These are phyloP conservation scores for Poecilus cupreus DNA, from an alignment of 2,888 invertebrate species.

Conservation along the genomic window DNA sequence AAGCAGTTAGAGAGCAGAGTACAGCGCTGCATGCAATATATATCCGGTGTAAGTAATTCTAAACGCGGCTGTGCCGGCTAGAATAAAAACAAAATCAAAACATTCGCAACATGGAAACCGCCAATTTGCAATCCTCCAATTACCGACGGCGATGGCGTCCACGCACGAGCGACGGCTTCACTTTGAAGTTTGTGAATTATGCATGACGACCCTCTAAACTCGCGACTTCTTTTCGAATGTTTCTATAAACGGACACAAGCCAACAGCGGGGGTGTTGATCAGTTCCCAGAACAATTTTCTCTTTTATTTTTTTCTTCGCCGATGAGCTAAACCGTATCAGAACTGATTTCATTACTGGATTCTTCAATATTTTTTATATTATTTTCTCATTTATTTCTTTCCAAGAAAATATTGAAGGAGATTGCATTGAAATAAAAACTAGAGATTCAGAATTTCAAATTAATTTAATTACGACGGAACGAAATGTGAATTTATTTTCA, in stretches of 20 bases:
- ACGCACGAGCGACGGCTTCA: background rate
- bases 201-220: constrained; percentile 39
- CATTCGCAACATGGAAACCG: constrained; percentile 37
- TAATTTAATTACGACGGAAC: background rate
- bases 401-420: background rate
- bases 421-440: constrained; percentile 2
- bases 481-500: too few species aligned
- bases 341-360: constrained; percentile 37
- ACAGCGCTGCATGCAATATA: constrained; percentile 37
- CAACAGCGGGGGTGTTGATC: background rate
- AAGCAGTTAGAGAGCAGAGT: constrained; percentile 1
- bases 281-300: constrained; percentile 2
- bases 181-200: constrained; percentile 40
- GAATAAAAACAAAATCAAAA: constrained; percentile 38
- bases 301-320: background rate
- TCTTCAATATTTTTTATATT: constrained; percentile 26
- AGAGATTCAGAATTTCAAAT: background rate
- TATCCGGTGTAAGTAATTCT: constrained; percentile 25
- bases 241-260: constrained; percentile 36
- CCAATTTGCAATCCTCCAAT: constrained; percentile 47
- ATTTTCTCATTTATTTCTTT: constrained; percentile 1
- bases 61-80: background rate
- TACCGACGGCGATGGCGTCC: background rate
- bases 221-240: constrained; percentile 34
- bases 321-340: background rate